Base-by-base conservation (phyloP, 2,888 invertebrate species). In the Hirtodrosophila confusa region DNA sequence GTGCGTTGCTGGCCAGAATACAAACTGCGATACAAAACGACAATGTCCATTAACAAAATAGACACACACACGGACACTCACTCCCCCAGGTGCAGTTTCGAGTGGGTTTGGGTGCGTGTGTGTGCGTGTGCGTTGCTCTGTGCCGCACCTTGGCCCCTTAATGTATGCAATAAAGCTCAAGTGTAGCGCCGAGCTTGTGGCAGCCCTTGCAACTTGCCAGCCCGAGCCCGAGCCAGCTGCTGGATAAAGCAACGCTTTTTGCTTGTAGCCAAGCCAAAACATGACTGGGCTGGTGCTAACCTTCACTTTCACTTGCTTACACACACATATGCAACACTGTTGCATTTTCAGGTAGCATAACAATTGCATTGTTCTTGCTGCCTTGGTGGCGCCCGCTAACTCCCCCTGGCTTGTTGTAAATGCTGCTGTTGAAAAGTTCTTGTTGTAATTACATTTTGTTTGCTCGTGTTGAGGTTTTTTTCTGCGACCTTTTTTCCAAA, bases 401-500 rank as follows among this genome's bases (percentile, higher is more conserved):
- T 11, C 11, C 45, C n/a, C 44, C n/a, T 3, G 17, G 29, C 47
- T 39, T 8, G 12, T 39, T 31, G 31, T 31, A 31, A 31, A 31
- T 31, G 31, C 31, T 31, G 31, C 43, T 49, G 60, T 63, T 80
- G 69, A 75, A 77, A 73, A 75, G 84, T 85, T 74, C 82, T 82
- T 80, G 79, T 82, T 86, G 84, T 85, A 85, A 85, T 85, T 85
- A 85, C 84, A 86, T 85, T 84, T 84, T 83, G 85, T 82, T 75
- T 78, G 80, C 78, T 74, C 73, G 78, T 84, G 80, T 82, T 84
- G 70, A 79, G 79, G 79, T 80, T 79, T 78, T 69, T 77, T 79
- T 73, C 60, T 62, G 56, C 72, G 68, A 77, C 72, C 66, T 68
- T 80, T 79, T 72, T 60, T 60, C 48, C 39, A 36, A 47, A 55